Evolutionary conservation across 2,888 invertebrate species (phyloP), one percentile per base, ranked within the genome.

Genomic region (Drosophila histrio): DNA sequence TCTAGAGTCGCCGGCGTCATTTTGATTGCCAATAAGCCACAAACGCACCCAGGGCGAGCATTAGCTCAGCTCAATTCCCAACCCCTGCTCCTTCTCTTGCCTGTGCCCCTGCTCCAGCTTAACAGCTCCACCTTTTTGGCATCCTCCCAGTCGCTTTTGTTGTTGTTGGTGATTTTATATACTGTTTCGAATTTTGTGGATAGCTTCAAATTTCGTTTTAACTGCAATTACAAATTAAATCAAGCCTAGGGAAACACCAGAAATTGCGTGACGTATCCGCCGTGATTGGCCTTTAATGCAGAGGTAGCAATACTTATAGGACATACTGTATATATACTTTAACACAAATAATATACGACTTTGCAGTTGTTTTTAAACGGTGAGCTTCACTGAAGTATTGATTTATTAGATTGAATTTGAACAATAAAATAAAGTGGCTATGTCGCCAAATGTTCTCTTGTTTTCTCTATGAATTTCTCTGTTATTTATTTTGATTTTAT

Each of bases 141-240:
- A 19, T 26, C 50, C 21, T 30, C 39, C 44, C 39, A 19, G 38
- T 44, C 57, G 57, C n/a, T 38, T 56, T 56, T 26, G 19, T 39
- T 53, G 57, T 47, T 66, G 19, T 39, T 53, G 57, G 43, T 66
- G 69, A 67, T 67, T 75, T 59, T 62, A 62, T 74, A 79, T 71
- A 50, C 60, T 74, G 69, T 52, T 66, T 60, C 47, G 49, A 46
- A 44, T 52, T 47, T 54, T 41, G 38, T 22, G 46, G 47, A 38
- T 41, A 28, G 59, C 46, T 53, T 11, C 46, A 61, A 73, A 84
- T 72, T 79, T 64, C 57, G 38, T 68, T 77, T 71, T 58, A 49
- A 36, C 70, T 65, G 49, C 74, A 86, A 83, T 83, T 83, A 81
- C 84, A 80, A 83, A 79, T 83, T 77, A 79, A 84, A 79, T 79